Evolutionary conservation across 2,113 vertebrate genomes (phyloP), one percentile per base, ranked within the genome.

Genomic region (Scartelaos histophorus): DNA sequence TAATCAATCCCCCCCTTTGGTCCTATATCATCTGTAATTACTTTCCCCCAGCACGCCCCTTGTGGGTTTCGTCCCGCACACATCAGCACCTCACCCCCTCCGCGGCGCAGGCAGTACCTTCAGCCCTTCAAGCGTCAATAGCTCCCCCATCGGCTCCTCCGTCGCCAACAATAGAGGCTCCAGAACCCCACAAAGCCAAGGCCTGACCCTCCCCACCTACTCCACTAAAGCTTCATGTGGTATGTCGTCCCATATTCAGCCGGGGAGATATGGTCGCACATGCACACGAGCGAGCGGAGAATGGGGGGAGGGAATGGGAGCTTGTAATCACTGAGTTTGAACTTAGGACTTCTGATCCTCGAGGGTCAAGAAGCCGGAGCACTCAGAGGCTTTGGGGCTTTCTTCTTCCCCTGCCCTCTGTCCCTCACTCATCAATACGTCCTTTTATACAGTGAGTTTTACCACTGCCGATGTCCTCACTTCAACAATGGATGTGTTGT

Each of bases 241-340:
- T 78, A 76, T 85, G 71, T 66, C 54, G 76, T 83, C 62, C 49
- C 67, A 79, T 75, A 73, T 74, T 76, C 35, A 70, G 38, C 58
- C 69, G 7, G 15, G 58, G 51, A 84, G 76, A 81, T 69, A 78
- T 69, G 70, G 73, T 80, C 78, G 74, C 73, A 71, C 71, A 74
- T 54, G 58, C 75, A 85, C 79, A 85, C 54, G 73, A 85, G 77
- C 75, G 67, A 69, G 66, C 71, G 46, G 76, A 78, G 82, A 76
- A 78, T 5, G 29, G 16, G 47, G 51, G 69, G 62, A 61, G 51
- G 38, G 22, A 3, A 34, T 69, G 57, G 57, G 78, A 87, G 87
- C 82, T 87, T 88, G 84, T 90, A 90, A 89, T 91, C 84, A 76
- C 85, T 84, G 84, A 87, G 86, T 91, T 92, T 91, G 88, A 93